Evolutionary conservation across 2,113 vertebrate species (phyloP), one percentile per base, ranked within the genome.

Genomic region (Sclerurus mexicanus): DNA sequence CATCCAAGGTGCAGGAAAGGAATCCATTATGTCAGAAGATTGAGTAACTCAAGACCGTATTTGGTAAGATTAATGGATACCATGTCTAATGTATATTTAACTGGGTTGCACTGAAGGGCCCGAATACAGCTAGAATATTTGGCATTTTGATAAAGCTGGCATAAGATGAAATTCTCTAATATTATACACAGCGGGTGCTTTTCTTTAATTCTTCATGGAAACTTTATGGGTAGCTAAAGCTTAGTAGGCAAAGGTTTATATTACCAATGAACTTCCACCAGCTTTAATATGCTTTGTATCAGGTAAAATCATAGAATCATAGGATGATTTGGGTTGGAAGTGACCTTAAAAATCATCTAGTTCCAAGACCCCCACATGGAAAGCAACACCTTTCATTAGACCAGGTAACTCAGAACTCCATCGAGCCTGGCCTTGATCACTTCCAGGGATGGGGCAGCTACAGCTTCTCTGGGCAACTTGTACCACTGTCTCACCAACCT

Each of bases 1-100:
- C 93, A 91, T 94, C 94, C 92, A 88, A 96, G 90, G 92, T 94
- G 89, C 80, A 72, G 76, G 88, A 85, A 93, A 93, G 74, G 75
- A 97, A 96, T 96, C 94, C 78, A 95, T 96, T 96, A 96, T 95
- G 86, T 95, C 93, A 87, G 81, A 94, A 93, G 93, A 96, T 1
- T 91, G 91, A 97, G 69, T 96, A 94, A 90, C 59, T 94, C 85
- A 47, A 14, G 75, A 55, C 50, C 59, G 56, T 74, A 85, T 59
- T 82, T 88, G 84, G 10, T 93, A 91, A 95, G 90, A 97, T 97
- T 96, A 97, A 97, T 96, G 76, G 91, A 40, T 85, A 72, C 50
- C 14, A 20, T 71, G 74, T 89, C 83, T 94, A 93, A 94, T 49
- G 66, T 78, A 84, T 77, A 90, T 94, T 97, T 97, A 94, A 94